These are phyloP conservation scores for Drosophila littoralis DNA, from an alignment of 1,140 invertebrate species.

Conservation along the genomic window DNA sequence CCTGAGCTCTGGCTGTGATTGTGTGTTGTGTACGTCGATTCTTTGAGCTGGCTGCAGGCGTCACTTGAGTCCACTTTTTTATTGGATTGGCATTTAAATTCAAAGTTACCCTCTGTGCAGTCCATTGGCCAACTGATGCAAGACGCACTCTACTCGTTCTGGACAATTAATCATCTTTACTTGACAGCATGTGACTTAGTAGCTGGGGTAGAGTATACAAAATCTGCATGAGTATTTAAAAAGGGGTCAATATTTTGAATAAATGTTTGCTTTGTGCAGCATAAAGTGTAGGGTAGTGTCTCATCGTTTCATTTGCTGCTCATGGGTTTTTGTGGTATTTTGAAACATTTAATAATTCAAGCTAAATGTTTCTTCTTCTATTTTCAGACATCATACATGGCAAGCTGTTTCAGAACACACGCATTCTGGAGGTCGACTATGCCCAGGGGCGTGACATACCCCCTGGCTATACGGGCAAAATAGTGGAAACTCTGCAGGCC, in stretches of 20 bases:
- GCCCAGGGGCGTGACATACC: slow-evolving; percentile 96
- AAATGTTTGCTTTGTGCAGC: background rate
- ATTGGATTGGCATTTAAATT: slow-evolving; percentile 11
- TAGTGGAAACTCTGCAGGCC: slow-evolving; percentile 92
- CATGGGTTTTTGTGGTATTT: background rate
- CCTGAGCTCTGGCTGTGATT: background rate
- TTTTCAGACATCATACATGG: slow-evolving; percentile 95
- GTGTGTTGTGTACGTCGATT: slow-evolving; percentile 1
- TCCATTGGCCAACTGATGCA: background rate
- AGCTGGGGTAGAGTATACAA: slow-evolving; percentile 1
- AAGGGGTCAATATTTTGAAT: background rate
- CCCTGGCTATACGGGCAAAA: slow-evolving; percentile 90
- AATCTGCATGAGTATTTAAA: slow-evolving; percentile 6
- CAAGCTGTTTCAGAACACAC: slow-evolving; percentile 97
- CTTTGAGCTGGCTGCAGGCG: slow-evolving; percentile 20
- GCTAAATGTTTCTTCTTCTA: background rate
- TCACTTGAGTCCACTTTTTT: slow-evolving; percentile 19
- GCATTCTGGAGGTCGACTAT: slow-evolving; percentile 96
- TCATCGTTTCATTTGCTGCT: background rate
- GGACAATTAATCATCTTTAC: slow-evolving; percentile 1
- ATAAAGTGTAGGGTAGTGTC: background rate
- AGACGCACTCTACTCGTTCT: background rate
- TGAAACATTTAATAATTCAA: background rate
- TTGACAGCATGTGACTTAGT: background rate
- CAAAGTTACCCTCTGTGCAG: background rate